Percentiles rank a stretch among this genome's conserved stretches.
Conservation (phyloP, 2,113 vertebrate genomes). For the Brachypteracias leptosomus region DNA sequence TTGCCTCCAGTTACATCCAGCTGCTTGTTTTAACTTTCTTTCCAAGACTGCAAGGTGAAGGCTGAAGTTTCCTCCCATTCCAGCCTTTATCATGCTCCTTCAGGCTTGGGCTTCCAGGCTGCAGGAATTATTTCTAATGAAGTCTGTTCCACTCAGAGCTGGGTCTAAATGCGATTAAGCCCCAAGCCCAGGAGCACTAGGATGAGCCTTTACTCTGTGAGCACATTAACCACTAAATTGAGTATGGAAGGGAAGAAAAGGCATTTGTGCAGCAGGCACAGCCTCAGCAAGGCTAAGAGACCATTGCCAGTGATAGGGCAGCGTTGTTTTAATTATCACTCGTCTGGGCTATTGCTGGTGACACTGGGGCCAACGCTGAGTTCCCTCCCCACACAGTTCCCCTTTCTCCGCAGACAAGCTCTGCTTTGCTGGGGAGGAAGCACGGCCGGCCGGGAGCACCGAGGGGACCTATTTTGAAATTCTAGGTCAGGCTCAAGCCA, state of each 20-base stretch:
- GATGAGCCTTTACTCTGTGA: not conserved
- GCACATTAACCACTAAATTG: not conserved
- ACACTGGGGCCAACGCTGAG: rapidly evolving
- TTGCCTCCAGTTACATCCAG: not conserved
- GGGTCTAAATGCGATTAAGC: not conserved
- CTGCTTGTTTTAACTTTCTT: not conserved
- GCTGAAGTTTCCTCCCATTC: not conserved
- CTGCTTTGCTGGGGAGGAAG: not conserved
- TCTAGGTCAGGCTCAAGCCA: not conserved
- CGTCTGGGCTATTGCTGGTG: not conserved
- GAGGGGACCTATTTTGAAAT: not conserved
- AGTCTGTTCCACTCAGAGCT: not conserved
- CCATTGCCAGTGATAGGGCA: rapidly evolving
- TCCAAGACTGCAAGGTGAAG: not conserved
- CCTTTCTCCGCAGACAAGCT: not conserved
- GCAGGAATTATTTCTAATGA: not conserved
- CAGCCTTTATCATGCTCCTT: not conserved
- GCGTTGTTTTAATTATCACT: not conserved
- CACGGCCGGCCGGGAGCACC: rapidly evolving
- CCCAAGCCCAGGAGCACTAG: not conserved
- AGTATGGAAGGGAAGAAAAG: not conserved
- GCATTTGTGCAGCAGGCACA: not conserved
- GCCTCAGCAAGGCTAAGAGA: not conserved
- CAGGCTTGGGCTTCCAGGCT: not conserved
- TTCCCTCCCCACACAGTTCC: not conserved